Evolutionary conservation across 2,113 vertebrate species (phyloP).

Genomic region (Picathartes gymnocephalus): DNA sequence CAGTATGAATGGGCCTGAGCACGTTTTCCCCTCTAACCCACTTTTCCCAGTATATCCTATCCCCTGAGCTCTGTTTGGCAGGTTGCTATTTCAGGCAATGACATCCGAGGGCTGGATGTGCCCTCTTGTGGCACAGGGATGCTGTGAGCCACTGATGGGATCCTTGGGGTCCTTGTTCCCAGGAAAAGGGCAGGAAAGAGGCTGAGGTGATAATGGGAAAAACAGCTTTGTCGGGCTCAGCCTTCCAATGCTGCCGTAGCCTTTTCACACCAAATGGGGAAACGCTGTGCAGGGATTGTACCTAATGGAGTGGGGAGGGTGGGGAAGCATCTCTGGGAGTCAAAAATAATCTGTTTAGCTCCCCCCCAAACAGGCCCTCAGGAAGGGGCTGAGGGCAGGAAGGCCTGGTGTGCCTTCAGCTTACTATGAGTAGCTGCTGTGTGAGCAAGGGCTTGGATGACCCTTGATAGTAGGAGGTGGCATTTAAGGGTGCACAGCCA

Average conservation of each 20-base stretch:
- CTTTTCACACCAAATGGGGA: background rate
- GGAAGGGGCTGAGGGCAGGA: background rate
- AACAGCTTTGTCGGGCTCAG: background rate
- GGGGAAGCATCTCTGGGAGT: background rate
- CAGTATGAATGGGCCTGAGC: background rate
- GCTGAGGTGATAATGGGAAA: background rate
- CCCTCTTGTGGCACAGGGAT: background rate
- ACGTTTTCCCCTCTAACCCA: background rate
- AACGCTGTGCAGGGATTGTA: background rate
- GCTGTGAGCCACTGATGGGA: background rate
- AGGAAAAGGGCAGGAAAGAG: background rate
- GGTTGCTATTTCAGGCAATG: background rate
- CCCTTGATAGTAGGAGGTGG: background rate
- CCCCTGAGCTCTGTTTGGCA: background rate
- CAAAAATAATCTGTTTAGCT: background rate
- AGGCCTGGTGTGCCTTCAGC: background rate
- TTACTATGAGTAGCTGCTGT: background rate
- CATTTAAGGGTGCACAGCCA: background rate
- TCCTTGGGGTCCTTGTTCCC: background rate
- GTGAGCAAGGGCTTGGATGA: background rate
- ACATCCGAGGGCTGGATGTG: background rate
- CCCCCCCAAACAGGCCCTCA: fast-evolving
- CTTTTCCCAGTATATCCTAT: background rate
- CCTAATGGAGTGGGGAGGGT: no score
- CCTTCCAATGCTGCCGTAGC: fast-evolving